Conservation (phyloP, 2,888 invertebrate species). For the Mesoligia furuncula region DNA sequence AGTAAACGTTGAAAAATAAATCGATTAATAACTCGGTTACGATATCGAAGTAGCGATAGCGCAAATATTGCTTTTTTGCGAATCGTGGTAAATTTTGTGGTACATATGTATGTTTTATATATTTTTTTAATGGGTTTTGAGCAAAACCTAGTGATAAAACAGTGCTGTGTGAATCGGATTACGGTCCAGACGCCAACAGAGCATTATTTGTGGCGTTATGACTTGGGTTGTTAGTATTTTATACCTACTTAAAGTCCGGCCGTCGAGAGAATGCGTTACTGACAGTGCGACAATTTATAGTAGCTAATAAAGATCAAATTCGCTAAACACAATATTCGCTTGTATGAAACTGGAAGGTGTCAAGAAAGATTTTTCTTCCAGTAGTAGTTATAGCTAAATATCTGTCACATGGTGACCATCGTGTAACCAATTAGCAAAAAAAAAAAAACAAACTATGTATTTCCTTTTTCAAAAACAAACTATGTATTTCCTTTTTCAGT, state of each 20-base stretch:
- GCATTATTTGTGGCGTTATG: not conserved
- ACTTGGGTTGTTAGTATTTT: not conserved
- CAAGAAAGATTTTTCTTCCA: not conserved
- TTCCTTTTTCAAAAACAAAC: not conserved
- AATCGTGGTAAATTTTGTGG: not conserved
- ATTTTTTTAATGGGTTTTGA: not conserved
- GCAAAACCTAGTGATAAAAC: not conserved
- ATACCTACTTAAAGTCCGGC: not conserved
- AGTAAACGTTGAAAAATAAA: constrained; percentile 23
- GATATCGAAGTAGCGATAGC: constrained; percentile 6
- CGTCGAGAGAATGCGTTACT: not conserved
- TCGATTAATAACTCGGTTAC: constrained; percentile 24
- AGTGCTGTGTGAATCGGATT: not conserved
- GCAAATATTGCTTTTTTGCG: not conserved
- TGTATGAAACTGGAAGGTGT: not conserved
- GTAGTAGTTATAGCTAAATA: not conserved
- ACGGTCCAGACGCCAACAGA: not conserved
- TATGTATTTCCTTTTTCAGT: not conserved
- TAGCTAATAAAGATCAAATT: not conserved
- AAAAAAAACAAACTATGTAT: not conserved
- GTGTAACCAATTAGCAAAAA: not conserved
- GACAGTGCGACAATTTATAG: not conserved
- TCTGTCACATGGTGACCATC: not conserved
- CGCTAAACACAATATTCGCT: not conserved
- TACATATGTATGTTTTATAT: not conserved